Conservation (phyloP, 2,113 vertebrate species). For the Agapornis roseicollis region DNA sequence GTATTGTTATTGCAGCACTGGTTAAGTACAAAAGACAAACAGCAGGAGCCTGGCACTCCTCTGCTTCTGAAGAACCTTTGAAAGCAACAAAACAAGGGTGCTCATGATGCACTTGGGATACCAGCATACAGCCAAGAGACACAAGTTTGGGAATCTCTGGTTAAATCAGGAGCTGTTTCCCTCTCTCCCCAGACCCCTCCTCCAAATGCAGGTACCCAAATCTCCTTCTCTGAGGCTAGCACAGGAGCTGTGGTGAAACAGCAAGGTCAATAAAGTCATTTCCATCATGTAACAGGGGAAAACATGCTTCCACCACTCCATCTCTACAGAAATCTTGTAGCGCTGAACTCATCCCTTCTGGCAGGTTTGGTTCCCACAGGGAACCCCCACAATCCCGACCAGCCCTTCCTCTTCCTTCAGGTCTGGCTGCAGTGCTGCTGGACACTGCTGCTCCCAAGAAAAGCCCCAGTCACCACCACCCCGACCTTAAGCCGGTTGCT, state of each 20-base stretch:
- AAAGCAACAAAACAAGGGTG: fast-evolving
- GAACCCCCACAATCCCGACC: background rate
- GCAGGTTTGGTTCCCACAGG: background rate
- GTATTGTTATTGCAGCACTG: fast-evolving
- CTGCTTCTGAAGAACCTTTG: background rate
- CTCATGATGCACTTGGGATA: fast-evolving
- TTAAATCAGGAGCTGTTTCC: fast-evolving
- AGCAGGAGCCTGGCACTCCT: background rate
- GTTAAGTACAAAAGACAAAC: background rate
- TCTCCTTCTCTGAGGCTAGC: background rate
- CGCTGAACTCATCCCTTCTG: fast-evolving
- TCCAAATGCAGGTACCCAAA: background rate
- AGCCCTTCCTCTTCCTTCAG: background rate
- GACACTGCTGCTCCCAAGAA: fast-evolving
- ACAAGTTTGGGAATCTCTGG: background rate
- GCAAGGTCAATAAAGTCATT: background rate
- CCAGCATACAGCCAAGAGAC: background rate
- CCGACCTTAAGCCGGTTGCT: fast-evolving
- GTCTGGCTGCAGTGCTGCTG: background rate
- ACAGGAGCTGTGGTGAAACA: background rate
- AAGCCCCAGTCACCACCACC: background rate
- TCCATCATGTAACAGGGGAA: fast-evolving
- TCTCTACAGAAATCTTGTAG: fast-evolving
- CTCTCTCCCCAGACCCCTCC: background rate
- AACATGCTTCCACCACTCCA: fast-evolving